Evolutionary conservation across 2,888 invertebrate species (phyloP), one percentile per base, ranked within the genome.

Genomic region (Clivina fossor): DNA sequence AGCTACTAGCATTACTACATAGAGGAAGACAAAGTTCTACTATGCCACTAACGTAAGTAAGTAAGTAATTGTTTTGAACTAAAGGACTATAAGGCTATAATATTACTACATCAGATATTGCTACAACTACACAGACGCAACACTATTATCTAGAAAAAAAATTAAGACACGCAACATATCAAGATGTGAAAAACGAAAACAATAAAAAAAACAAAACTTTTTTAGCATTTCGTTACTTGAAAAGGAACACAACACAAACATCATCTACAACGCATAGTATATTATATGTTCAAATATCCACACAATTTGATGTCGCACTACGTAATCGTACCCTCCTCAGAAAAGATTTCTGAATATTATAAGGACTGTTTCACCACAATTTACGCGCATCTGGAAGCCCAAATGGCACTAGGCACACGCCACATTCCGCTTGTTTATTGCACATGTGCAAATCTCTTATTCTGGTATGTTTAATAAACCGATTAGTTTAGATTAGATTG

Each of bases 251-350:
- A 54, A 54, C 54, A 54, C 28, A 54, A 54, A 44, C 22, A 51
- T 46, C 54, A 54, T 37, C 50, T 46, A 54, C 33, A 53, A 53
- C 51, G 49, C 49, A 49, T 49, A 49, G 41, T 26, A 53, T 37
- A 54, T 46, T 37, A 28, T 44, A 54, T 46, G 26, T 54, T 47
- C 38, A 55, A 55, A 47, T 38, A 47, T 55, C 28, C 55, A 55
- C 47, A 55, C 47, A 55, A 44, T 46, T 47, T 55, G 40, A 55
- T 55, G 38, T 55, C 47, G 47, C 55, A 55, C 46, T 55, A 55
- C 47, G 37, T 47, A 30, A 69, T 73, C 73, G 72, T 73, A 72
- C 69, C 72, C 73, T 73, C 73, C 73, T 73, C 73, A 71, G 47
- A 53, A 50, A 40, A 53, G 37, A 53, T 51, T 28, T 51, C 51